Evolutionary conservation across 37 sponge, comb jelly and placozoan species (phyloP).

Genomic region (Cliona cf. orientalis): DNA sequence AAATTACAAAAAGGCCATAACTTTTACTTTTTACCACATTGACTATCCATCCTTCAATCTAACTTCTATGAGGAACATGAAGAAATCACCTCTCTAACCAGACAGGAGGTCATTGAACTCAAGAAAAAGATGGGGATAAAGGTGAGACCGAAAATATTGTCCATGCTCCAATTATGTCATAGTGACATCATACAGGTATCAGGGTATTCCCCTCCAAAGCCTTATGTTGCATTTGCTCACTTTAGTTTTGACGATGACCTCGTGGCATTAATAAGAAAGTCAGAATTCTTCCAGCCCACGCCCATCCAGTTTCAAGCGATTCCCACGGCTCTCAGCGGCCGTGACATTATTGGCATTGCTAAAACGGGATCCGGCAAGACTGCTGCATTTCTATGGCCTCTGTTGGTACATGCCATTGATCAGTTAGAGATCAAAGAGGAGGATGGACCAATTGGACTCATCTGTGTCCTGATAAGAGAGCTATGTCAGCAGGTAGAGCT

Average conservation of each 20-base stretch:
- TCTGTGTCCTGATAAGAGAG: slow-evolving; percentile 95
- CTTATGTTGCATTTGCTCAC: slow-evolving; percentile 94
- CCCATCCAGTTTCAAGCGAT: slow-evolving; percentile 95
- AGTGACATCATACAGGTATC: slow-evolving; percentile 44
- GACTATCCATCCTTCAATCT: no score
- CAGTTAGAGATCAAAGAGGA: slow-evolving; percentile 92
- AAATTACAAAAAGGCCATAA: no score
- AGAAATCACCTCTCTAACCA: slow-evolving; percentile 55
- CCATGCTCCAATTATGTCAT: no score
- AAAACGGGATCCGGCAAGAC: slow-evolving; percentile 99
- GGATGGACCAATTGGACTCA: slow-evolving; percentile 96
- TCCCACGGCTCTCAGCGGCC: slow-evolving; percentile 84
- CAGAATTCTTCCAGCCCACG: slow-evolving; percentile 90
- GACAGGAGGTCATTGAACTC: slow-evolving; percentile 59
- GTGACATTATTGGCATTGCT: slow-evolving; percentile 98
- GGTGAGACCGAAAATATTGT: slow-evolving; percentile 28
- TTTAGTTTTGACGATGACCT: slow-evolving; percentile 86
- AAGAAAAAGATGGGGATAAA: slow-evolving; percentile 72
- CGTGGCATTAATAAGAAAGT: slow-evolving; percentile 81
- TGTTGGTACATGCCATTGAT: slow-evolving; percentile 90
- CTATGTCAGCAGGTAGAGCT: slow-evolving; percentile 93
- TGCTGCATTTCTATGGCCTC: slow-evolving; percentile 89
- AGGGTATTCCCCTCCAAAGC: slow-evolving; percentile 81
- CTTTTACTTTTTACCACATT: no score
- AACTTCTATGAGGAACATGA: slow-evolving; percentile 86